Evolutionary conservation across 2,888 invertebrate genomes (phyloP), one percentile per base, ranked within the genome.

Genomic region (Heliconius aoede): DNA sequence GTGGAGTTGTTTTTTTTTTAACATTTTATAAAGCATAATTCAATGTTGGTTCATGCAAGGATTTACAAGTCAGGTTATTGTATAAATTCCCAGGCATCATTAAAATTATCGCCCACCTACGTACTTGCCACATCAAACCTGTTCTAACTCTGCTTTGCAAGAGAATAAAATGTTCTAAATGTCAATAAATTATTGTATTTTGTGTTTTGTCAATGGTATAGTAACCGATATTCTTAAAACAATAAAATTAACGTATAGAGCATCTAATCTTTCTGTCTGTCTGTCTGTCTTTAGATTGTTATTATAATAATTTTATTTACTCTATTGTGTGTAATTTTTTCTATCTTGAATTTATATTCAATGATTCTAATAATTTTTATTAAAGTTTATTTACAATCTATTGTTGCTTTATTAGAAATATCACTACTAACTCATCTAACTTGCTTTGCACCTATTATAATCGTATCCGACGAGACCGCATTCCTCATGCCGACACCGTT

Each of bases 401-500:
- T 67, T 62, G 21, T 62, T 51, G 18, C 11, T 55, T 51, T 61
- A 26, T 21, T 51, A 60, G 24, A 58, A 74, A 18, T 46, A 21
- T 61, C 60, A 40, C 67, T 68, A 74, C 65, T 62, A 64, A 71
- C 60, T 55, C 77, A 73, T 64, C 51, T 77, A 73, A 75, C 61
- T 71, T 51, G 77, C 71, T 71, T 72, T 58, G 68, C 60, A 64
- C 51, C 77, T 77, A 65, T 76, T 78, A 78, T 78, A 73, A 72
- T 73, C 26, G 46, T 73, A 77, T 76, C 85, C 83, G 87, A 85
- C 86, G 81, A 83, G 85, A 88, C 91, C 86, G 84, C 92, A 92
- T 92, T 92, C 91, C 91, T 84, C 79, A 79, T 84, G 84, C 87
- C 85, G 81, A 81, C 86, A 82, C 83, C 83, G 85, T 84, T 76